phyloP scores from a whole-genome alignment of 2,888 invertebrate species.

The Heteropelma amictum region DNA sequence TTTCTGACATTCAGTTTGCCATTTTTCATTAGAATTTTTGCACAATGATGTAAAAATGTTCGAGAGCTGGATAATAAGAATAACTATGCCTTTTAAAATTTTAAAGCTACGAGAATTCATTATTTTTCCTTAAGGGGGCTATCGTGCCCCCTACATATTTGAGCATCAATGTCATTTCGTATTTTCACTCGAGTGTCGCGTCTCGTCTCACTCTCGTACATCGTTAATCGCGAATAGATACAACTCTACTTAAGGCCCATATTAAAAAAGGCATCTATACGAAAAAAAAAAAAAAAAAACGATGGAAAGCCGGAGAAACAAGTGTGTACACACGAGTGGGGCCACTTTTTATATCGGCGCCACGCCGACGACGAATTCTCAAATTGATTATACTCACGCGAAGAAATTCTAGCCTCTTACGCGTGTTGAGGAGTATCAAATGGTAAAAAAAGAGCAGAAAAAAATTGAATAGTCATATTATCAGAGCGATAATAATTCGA shows the following conservation, averaged over 20 bases:
- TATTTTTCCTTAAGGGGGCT: background rate
- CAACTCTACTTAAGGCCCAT: slow-evolving; percentile 14
- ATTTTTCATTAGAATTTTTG: too few relatives aligned
- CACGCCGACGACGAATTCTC: slow-evolving; percentile 20
- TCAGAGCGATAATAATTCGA: slow-evolving; percentile 40
- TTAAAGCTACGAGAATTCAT: too few relatives aligned
- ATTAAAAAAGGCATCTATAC: too few relatives aligned
- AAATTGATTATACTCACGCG: background rate
- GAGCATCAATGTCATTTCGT: background rate
- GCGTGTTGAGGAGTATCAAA: background rate
- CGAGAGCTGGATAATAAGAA: too few relatives aligned
- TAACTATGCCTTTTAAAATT: too few relatives aligned
- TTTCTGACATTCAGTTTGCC: too few relatives aligned
- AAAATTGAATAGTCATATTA: slow-evolving; percentile 19
- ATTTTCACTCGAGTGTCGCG: background rate
- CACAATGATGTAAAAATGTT: too few relatives aligned
- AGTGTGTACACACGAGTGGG: slow-evolving; percentile 8
- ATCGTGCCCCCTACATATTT: background rate
- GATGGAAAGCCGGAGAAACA: background rate
- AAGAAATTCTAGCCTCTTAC: background rate
- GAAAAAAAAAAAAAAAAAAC: background rate
- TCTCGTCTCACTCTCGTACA: slow-evolving; percentile 38
- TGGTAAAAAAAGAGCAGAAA: background rate
- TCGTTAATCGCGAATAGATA: slow-evolving; percentile 41
- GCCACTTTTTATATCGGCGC: too few relatives aligned